Conservation (phyloP, 2,797 vertebrate species). For the Urocyon cinereoargenteus region DNA sequence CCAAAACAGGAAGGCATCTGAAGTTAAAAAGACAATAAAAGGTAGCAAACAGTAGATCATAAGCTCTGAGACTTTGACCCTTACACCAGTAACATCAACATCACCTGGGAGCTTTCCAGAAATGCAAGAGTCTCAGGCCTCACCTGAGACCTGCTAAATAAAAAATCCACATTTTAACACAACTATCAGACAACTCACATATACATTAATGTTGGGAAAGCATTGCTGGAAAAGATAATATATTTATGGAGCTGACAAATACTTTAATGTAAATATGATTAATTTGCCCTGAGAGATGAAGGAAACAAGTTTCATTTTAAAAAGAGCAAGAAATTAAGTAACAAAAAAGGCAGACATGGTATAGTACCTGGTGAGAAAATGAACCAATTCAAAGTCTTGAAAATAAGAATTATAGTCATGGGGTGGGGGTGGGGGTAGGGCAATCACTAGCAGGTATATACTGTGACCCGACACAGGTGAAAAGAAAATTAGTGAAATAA, state of each 20-base stretch:
- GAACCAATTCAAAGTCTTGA: neutral
- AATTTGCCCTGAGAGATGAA: constrained; percentile 8
- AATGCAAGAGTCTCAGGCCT: neutral
- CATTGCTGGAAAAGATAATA: neutral
- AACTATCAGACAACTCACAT: neutral
- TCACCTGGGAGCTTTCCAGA: neutral
- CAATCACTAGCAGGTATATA: neutral
- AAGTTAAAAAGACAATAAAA: neutral
- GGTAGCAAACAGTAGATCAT: neutral
- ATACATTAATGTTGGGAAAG: neutral
- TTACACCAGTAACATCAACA: neutral
- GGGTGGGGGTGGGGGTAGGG: neutral
- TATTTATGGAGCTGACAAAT: constrained; percentile 7
- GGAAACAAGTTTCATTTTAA: neutral
- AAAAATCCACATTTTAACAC: neutral
- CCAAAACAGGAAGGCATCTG: neutral
- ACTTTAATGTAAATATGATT: neutral
- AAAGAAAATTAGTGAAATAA: neutral
- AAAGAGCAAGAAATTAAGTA: neutral
- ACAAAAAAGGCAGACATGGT: neutral
- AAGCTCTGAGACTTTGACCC: neutral
- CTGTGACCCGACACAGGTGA: neutral
- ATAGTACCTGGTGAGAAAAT: neutral
- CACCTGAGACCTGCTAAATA: neutral
- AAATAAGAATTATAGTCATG: neutral